Conservation (phyloP, 2,888 invertebrate species). For the Drosophila testacea region DNA sequence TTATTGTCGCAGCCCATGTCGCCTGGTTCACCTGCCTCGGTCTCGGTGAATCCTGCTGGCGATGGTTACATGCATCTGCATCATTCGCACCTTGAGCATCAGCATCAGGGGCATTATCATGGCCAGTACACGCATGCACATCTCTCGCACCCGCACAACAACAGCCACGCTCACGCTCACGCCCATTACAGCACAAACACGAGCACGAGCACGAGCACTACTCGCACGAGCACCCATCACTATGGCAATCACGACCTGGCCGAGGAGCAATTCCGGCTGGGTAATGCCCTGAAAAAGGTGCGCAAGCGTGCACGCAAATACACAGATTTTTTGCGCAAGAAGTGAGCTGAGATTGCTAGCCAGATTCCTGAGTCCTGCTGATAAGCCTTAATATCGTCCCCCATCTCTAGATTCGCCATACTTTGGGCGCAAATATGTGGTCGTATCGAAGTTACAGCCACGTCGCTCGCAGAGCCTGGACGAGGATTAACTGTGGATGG, state of each 20-base stretch:
- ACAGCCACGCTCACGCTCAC: conserved; percentile 31
- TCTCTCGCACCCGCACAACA: conserved; percentile 47
- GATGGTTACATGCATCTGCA: conserved; percentile 74
- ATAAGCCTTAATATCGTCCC: conserved; percentile 36
- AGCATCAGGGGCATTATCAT: conserved; percentile 37
- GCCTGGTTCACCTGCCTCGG: conserved; percentile 79
- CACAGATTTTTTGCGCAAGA: conserved; percentile 84
- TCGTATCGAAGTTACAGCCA: conserved; percentile 68
- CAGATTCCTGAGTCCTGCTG: conserved; percentile 18
- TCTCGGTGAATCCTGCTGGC: conserved; percentile 78
- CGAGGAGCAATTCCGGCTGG: conserved; percentile 83
- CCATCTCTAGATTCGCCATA: conserved; percentile 77
- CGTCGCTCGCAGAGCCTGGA: conserved; percentile 74
- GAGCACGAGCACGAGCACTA: conserved; percentile 46
- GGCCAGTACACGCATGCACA: conserved; percentile 46
- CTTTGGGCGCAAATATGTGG: conserved; percentile 82
- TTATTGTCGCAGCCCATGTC: conserved; percentile 80
- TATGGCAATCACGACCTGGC: conserved; percentile 69
- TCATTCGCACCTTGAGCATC: conserved; percentile 58
- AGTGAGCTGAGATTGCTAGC: conserved; percentile 63
- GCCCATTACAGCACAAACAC: conserved; percentile 43
- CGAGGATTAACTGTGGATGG: conserved; percentile 59
- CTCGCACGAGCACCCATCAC: conserved; percentile 65
- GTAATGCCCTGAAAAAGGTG: conserved; percentile 83
- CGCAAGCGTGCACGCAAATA: conserved; percentile 85